A percentile compares a stretch with the other conserved stretches of the same genome.
These are phyloP conservation scores for Andrena fulva DNA, from an alignment of 2,888 invertebrate species.

Conservation along the genomic window DNA sequence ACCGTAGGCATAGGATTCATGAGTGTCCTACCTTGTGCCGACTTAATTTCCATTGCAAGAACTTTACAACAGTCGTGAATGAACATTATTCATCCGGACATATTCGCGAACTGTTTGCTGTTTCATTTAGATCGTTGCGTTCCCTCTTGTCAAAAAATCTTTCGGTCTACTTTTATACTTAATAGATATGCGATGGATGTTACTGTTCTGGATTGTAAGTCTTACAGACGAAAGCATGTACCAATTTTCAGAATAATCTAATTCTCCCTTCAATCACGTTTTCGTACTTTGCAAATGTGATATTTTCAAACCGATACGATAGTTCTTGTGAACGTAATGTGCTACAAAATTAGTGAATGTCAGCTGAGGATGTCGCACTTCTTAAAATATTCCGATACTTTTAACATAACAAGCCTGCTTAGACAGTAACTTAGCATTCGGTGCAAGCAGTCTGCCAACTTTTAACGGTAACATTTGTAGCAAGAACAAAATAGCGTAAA, in stretches of 20 bases:
- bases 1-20: slow-evolving; percentile 59
- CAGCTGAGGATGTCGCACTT: slow-evolving; percentile 53
- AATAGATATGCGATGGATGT: slow-evolving; percentile 15
- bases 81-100: background rate
- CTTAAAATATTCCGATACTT: slow-evolving; percentile 46
- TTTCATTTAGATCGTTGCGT: background rate
- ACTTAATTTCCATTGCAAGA: slow-evolving; percentile 32
- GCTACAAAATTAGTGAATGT: slow-evolving; percentile 1
- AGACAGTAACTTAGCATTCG: slow-evolving; percentile 71
- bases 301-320: background rate
- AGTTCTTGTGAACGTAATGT: background rate
- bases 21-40: slow-evolving; percentile 62
- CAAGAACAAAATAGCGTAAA: background rate
- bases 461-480: background rate
- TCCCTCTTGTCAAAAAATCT: background rate
- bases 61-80: background rate
- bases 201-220: slow-evolving; percentile 1
- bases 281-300: background rate
- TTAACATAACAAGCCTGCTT: slow-evolving; percentile 74
- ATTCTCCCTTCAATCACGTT: slow-evolving; percentile 2
- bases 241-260: background rate
- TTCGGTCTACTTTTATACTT: background rate
- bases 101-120: slow-evolving; percentile 4
- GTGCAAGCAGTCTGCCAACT: slow-evolving; percentile 42
- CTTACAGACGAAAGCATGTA: slow-evolving; percentile 18